Evolutionary conservation across 2,797 vertebrate genomes (phyloP), one percentile per base, ranked within the genome.

Genomic region (Dipus sagitta): DNA sequence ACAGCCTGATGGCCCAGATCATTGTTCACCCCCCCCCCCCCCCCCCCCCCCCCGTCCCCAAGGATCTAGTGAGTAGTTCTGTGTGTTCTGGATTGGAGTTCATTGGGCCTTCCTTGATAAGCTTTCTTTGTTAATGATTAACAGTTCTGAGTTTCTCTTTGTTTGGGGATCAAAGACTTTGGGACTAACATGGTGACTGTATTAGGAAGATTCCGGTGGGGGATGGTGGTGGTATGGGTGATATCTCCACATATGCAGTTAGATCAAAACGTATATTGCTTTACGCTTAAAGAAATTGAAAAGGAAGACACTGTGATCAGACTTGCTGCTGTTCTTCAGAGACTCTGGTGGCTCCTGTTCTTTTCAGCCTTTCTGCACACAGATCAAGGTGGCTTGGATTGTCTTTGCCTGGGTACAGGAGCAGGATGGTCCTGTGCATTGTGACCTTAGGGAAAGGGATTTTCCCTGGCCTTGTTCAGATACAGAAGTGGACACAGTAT

Each of bases 1-100:
- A 75, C 98, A 99, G 99, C 98, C 80, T 17, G 99, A 99, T 95
- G 99, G 98, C 67, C 98, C 98, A 13, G 99, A 99, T 96, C 99
- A 99, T 75, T 99, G 99, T 96, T 98, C 99, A n/a, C n/a, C n/a
- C n/a, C n/a, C n/a, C n/a, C n/a, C n/a, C n/a, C n/a, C n/a, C n/a
- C n/a, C n/a, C n/a, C n/a, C n/a, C n/a, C n/a, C n/a, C n/a, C n/a
- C n/a, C n/a, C 92, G 98, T 99, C 96, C 99, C 99, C 67, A 99
- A 99, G 95, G 99, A 99, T 96, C 97, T 99, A 98, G 99, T 99
- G 97, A 99, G 99, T 98, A 96, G 72, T 91, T 85, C 54, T 79
- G 28, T 26, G 0, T 34, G 42, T 65, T 90, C 34, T 90, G 20
- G 32, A 65, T 76, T 64, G 52, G 7, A 20, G n/a, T 34, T 85